Conservation (phyloP, 1,140 invertebrate genomes). For the Telenomus remus region DNA sequence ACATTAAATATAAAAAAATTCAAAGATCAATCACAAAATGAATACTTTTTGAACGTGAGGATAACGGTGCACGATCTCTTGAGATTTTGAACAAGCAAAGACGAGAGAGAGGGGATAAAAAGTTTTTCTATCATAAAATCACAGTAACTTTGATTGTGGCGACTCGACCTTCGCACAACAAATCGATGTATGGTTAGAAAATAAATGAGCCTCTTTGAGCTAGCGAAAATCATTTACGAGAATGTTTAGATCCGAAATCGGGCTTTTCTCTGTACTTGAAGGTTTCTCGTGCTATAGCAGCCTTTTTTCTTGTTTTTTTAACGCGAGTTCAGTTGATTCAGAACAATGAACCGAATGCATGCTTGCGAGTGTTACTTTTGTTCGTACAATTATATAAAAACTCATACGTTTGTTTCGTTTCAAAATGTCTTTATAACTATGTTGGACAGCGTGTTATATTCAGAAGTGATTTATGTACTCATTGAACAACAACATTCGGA, state of each 20-base stretch:
- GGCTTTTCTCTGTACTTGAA: constrained; percentile 14
- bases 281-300: constrained; percentile 7
- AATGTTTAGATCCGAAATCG: constrained; percentile 5
- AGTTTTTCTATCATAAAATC: constrained; percentile 53
- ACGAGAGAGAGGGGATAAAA: background rate
- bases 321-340: background rate
- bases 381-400: constrained; percentile 38
- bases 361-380: constrained; percentile 24
- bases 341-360: constrained; percentile 2
- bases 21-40: constrained; percentile 4
- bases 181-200: constrained; percentile 19
- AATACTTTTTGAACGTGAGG: background rate
- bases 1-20: background rate
- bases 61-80: background rate
- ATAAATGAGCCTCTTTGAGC: constrained; percentile 45
- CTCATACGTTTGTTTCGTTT: constrained; percentile 26
- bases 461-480: constrained; percentile 36
- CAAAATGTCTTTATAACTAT: constrained; percentile 12
- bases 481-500: constrained; percentile 45
- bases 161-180: constrained; percentile 36
- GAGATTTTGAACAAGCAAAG: background rate
- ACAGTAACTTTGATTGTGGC: constrained; percentile 59
- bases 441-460: constrained; percentile 21
- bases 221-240: constrained; percentile 27
- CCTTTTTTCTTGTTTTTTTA: constrained; percentile 4